Evolutionary conservation across 2,113 vertebrate species (phyloP).

Genomic region (Epinephelus moara): DNA sequence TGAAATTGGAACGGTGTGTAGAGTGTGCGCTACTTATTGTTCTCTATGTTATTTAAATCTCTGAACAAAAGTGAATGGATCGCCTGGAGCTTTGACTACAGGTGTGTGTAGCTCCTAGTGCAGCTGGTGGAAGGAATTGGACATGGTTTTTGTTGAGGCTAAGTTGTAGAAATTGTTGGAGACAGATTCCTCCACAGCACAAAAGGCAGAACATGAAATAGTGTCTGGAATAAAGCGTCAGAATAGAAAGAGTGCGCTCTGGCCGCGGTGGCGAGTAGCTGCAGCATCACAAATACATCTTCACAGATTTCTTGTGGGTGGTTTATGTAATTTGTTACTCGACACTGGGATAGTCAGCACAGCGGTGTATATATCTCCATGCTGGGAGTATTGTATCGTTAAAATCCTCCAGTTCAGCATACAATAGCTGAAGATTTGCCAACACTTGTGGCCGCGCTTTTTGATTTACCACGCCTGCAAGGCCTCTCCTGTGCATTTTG

Average conservation of each 20-base stretch:
- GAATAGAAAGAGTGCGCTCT: constrained; percentile 39
- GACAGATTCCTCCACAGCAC: constrained; percentile 54
- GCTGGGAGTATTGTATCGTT: constrained; percentile 45
- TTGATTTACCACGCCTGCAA: constrained; percentile 30
- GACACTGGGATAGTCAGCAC: constrained; percentile 53
- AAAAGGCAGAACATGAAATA: constrained; percentile 60
- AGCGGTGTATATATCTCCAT: constrained; percentile 46
- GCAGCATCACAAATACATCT: constrained; percentile 70
- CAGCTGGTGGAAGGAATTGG: constrained; percentile 75
- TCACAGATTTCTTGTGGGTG: constrained; percentile 75
- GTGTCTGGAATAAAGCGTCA: constrained; percentile 44
- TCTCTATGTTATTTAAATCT: constrained; percentile 80
- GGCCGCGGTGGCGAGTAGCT: constrained; percentile 43
- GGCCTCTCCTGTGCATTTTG: constrained; percentile 15
- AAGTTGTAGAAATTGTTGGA: constrained; percentile 60
- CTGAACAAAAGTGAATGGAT: constrained; percentile 70
- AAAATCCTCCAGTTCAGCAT: constrained; percentile 39
- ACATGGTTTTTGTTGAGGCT: constrained; percentile 62
- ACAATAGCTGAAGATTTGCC: constrained; percentile 43
- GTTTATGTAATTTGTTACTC: constrained; percentile 75
- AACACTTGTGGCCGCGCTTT: constrained; percentile 24
- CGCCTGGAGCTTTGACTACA: constrained; percentile 69
- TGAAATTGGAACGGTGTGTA: constrained; percentile 66
- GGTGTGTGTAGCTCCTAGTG: constrained; percentile 64
- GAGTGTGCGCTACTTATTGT: constrained; percentile 63